A percentile compares a stretch with the other conserved stretches of the same genome.
phyloP scores from a whole-genome alignment of 2,797 vertebrate species.

The Notamacropus eugenii region DNA sequence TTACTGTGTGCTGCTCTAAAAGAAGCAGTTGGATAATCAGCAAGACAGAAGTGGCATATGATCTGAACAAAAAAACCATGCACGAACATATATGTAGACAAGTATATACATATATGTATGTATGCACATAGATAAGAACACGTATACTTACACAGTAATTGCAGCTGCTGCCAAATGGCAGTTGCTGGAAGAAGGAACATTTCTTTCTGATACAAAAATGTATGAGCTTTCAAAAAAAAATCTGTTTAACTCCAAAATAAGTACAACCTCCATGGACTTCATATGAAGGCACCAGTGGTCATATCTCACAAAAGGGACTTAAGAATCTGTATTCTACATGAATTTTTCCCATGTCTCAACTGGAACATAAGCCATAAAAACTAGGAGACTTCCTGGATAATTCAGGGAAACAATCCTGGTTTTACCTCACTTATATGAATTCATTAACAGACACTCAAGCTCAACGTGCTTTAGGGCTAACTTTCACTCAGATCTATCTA shows the following conservation, averaged over 20 bases:
- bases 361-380: neutral
- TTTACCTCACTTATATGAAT: neutral
- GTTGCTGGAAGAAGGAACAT: slow-evolving; percentile 34
- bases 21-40: slow-evolving; percentile 36
- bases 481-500: neutral
- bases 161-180: slow-evolving; percentile 49
- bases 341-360: neutral
- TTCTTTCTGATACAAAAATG: slow-evolving; percentile 57
- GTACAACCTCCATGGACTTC: slow-evolving; percentile 19
- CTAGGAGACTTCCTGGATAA: neutral
- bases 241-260: slow-evolving; percentile 47
- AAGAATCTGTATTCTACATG: slow-evolving; percentile 38
- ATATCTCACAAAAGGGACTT: neutral
- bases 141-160: neutral
- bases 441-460: neutral
- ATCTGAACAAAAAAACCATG: slow-evolving; percentile 22
- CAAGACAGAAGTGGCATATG: slow-evolving; percentile 40
- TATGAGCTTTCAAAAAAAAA: slow-evolving; percentile 30
- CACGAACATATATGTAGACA: neutral
- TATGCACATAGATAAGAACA: neutral
- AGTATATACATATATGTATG: neutral
- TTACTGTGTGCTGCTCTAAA: slow-evolving; percentile 48
- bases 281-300: neutral
- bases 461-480: neutral
- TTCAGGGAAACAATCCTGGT: neutral